Conservation (phyloP, 2,797 vertebrate species). For the Melanotaenia trifasciata region DNA sequence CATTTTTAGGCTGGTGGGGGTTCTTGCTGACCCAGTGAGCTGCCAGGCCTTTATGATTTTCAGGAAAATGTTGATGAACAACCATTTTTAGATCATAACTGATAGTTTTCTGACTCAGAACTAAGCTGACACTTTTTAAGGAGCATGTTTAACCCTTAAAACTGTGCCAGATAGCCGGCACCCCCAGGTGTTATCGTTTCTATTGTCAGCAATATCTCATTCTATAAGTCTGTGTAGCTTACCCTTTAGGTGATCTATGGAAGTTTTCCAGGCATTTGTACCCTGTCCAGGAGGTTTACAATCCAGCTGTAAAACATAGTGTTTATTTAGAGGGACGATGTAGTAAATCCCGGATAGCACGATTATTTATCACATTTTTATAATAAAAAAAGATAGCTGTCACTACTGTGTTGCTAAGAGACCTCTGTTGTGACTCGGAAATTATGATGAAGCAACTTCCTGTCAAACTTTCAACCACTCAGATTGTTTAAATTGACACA, state of each 20-base stretch:
- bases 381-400: too few relatives aligned
- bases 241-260: too few relatives aligned
- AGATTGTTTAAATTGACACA: too few relatives aligned
- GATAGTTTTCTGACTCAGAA: background rate
- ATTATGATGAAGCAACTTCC: too few relatives aligned
- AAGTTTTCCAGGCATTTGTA: background rate
- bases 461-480: too few relatives aligned
- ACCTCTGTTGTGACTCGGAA: too few relatives aligned
- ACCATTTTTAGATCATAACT: background rate
- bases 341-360: too few relatives aligned
- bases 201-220: background rate
- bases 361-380: too few relatives aligned
- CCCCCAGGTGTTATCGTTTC: background rate
- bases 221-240: background rate
- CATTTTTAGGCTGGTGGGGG: background rate
- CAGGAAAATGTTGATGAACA: background rate
- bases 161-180: background rate
- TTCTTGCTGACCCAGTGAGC: background rate
- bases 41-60: background rate
- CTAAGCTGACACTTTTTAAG: background rate
- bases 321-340: too few relatives aligned
- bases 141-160: background rate
- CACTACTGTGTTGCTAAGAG: too few relatives aligned
- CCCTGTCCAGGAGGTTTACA: too few relatives aligned
- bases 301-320: too few relatives aligned